A percentile compares a stretch with the other conserved stretches of the same genome.
These are phyloP conservation scores for Helogale parvula DNA, from an alignment of 2,113 vertebrate species.

Conservation along the genomic window DNA sequence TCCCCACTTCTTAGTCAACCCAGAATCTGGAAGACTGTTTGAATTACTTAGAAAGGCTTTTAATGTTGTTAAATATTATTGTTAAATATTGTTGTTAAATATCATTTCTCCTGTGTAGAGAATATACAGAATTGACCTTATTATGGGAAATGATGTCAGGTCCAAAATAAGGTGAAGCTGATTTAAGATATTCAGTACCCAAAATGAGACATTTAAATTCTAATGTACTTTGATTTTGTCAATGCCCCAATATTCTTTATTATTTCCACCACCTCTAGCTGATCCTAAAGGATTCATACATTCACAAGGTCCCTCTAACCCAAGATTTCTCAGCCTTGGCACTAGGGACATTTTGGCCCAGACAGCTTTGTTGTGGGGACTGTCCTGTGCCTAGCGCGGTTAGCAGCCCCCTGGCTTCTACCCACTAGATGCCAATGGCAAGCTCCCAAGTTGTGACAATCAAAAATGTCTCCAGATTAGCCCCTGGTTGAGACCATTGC, in stretches of 20 bases:
- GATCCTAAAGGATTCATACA: not conserved
- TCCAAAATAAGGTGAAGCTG: slow-evolving; percentile 67
- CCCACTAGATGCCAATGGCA: not conserved
- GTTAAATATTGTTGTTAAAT: too few relatives aligned
- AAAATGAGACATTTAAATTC: slow-evolving; percentile 29
- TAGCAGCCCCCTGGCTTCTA: not conserved
- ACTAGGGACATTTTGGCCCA: not conserved
- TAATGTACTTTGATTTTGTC: slow-evolving; percentile 4
- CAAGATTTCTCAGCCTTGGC: not conserved
- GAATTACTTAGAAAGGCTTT: slow-evolving; percentile 75
- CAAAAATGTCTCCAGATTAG: not conserved
- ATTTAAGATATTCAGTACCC: slow-evolving; percentile 13
- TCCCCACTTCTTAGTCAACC: slow-evolving; percentile 59
- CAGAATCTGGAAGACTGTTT: slow-evolving; percentile 50
- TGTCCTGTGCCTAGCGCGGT: not conserved
- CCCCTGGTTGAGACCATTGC: not conserved
- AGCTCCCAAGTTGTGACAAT: not conserved
- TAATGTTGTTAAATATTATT: too few relatives aligned
- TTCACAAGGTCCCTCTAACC: not conserved
- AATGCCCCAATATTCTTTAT: not conserved
- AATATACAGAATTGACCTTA: slow-evolving; percentile 23
- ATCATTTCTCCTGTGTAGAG: slow-evolving; percentile 20
- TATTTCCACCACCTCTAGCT: not conserved
- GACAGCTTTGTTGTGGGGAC: not conserved
- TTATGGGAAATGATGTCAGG: not conserved